Conservation (phyloP, 2,888 invertebrate species). For the Drosophila melanosoma region DNA sequence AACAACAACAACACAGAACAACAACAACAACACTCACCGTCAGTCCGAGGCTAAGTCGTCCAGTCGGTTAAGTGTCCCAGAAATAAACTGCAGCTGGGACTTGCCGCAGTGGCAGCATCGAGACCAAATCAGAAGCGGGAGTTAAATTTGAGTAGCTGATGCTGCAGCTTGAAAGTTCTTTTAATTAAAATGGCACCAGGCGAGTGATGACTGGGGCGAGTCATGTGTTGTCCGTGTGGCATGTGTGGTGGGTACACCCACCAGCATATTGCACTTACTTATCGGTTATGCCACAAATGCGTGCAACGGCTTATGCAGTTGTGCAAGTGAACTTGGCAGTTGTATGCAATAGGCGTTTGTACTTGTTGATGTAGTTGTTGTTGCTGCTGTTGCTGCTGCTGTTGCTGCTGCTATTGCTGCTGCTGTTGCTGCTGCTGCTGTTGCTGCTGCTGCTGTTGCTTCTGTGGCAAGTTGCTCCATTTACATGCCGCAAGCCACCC, state of each 20-base stretch:
- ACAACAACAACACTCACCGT: constrained; percentile 9
- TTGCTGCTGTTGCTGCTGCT: constrained; percentile 12
- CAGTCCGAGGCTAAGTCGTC: constrained; percentile 55
- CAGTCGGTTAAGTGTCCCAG: constrained; percentile 71
- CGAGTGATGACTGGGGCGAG: constrained; percentile 26
- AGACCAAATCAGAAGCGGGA: constrained; percentile 33
- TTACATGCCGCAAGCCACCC: constrained; percentile 47
- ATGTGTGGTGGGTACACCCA: constrained; percentile 1
- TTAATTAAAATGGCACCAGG: constrained; percentile 56
- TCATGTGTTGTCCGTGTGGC: constrained; percentile 20
- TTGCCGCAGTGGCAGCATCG: constrained; percentile 33
- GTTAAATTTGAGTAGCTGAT: constrained; percentile 16
- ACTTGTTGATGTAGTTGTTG: constrained; percentile 60
- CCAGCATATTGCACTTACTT: not conserved
- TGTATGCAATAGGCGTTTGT: constrained; percentile 44
- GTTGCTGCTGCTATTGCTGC: constrained; percentile 17
- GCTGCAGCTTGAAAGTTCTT: constrained; percentile 37
- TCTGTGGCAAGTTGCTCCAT: constrained; percentile 33
- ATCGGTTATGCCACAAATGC: constrained; percentile 45
- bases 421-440: constrained; percentile 16
- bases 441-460: constrained; percentile 18
- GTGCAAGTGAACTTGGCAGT: constrained; percentile 70
- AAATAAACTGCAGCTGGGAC: constrained; percentile 75
- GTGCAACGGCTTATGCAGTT: constrained; percentile 67
- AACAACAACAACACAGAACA: constrained; percentile 15